A percentile compares a stretch with the other conserved stretches of the same genome.
Evolutionary conservation across 2,113 vertebrate species (phyloP).

Genomic region (Salvator merianae): DNA sequence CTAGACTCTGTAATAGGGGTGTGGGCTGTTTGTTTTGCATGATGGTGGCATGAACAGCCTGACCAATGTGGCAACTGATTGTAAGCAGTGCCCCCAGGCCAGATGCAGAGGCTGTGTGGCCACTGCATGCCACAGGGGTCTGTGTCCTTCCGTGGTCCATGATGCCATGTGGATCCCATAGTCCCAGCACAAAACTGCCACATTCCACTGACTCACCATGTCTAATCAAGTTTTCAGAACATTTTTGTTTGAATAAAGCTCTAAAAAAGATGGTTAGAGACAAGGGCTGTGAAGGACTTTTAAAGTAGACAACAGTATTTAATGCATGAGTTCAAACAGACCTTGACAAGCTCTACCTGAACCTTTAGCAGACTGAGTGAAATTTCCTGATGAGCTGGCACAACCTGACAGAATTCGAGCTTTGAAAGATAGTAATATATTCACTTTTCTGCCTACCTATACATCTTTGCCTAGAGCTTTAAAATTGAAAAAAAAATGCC

Average conservation of each 20-base stretch:
- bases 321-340: neutral
- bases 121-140: too few species aligned
- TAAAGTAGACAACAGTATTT: neutral
- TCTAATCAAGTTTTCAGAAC: neutral
- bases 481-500: neutral
- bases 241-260: neutral
- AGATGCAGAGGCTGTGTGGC: too few species aligned
- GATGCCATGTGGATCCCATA: too few species aligned
- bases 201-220: accelerated
- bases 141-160: too few species aligned
- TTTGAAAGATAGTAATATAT: neutral
- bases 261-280: neutral
- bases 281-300: neutral
- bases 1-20: too few species aligned
- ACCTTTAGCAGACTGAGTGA: neutral
- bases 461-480: neutral
- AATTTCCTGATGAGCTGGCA: neutral
- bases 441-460: neutral
- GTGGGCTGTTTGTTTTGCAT: too few species aligned
- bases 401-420: neutral
- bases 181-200: too few species aligned
- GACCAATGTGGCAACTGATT: too few species aligned
- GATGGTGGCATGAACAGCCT: too few species aligned
- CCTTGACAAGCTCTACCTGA: neutral
- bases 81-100: too few species aligned